Base-by-base conservation (phyloP, 2,888 invertebrate genomes). In the Charanyca ferruginea region DNA sequence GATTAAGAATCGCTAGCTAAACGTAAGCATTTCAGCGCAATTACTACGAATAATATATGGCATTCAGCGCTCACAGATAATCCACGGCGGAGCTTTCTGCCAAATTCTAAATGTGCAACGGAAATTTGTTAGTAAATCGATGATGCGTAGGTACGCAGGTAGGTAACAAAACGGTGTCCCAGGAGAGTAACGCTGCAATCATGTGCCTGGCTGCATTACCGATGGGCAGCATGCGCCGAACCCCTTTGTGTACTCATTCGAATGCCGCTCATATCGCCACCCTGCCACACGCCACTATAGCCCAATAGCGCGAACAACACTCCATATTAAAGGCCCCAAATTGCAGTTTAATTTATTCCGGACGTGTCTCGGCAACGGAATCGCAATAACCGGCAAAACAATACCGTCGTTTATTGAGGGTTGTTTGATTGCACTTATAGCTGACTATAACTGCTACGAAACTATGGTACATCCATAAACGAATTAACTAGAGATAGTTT, bases 311-410 rank as follows among this genome's bases (percentile, higher is more conserved):
- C 87, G 89, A 92, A 93, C 94, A 94, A 92, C 92, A 93, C 93
- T 93, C 91, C 93, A 93, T 94, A 94, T 94, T 94, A 94, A 94
- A 94, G 89, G 91, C 90, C 88, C 93, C 92, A 94, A 95, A 95
- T 94, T 94, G 94, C 93, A 93, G 90, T 94, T 94, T 94, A 94
- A 95, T 94, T 94, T 95, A 95, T 95, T 94, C 95, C 85, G 93
- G 85, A 91, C 95, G 95, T 95, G 95, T 94, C 93, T 92, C 93
- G 91, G 93, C 93, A 94, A 93, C 92, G 90, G 92, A 93, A 93
- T 94, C 91, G 94, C 91, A 94, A 94, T 94, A 95, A 94, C 94
- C 88, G 88, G 87, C 90, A 92, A 94, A 95, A 93, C 94, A 93
- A 93, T 93, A 90, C 89, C 90, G 86, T 85, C 89, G 87, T 90